These are phyloP conservation scores for Plebejus melissa DNA, from an alignment of 2,888 invertebrate species.

Conservation along the genomic window DNA sequence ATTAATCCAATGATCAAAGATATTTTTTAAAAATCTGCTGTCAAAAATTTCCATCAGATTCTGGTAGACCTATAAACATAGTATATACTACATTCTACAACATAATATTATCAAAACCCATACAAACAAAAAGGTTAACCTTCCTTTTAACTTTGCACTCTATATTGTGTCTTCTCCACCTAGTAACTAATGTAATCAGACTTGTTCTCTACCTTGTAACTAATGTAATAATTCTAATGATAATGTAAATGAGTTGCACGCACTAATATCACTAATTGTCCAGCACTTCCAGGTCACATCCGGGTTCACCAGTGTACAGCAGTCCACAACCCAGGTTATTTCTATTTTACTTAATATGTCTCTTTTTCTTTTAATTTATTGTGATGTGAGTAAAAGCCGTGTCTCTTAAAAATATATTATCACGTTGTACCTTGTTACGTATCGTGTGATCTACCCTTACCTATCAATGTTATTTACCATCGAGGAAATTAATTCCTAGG, in stretches of 20 bases:
- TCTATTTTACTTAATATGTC: not conserved
- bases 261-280: conserved; percentile 6
- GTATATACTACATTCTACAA: too few relatives aligned
- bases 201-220: not conserved
- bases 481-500: too few relatives aligned
- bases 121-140: not conserved
- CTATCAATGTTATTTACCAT: too few relatives aligned
- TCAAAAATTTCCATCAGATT: too few relatives aligned
- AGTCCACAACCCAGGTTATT: not conserved
- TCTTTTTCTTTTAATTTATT: not conserved
- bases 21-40: too few relatives aligned
- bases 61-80: too few relatives aligned
- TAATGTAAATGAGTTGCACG: not conserved
- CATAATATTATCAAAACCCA: not conserved
- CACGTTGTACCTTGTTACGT: too few relatives aligned
- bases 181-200: not conserved
- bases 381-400: not conserved
- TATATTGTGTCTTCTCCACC: not conserved
- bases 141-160: conserved; percentile 5
- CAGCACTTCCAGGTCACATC: conserved; percentile 1
- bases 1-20: too few relatives aligned
- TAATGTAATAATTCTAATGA: not conserved
- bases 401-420: too few relatives aligned
- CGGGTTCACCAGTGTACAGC: not conserved
- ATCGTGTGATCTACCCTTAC: too few relatives aligned